Evolutionary conservation across 2,888 invertebrate genomes (phyloP).

Genomic region (Leucophenga montana): DNA sequence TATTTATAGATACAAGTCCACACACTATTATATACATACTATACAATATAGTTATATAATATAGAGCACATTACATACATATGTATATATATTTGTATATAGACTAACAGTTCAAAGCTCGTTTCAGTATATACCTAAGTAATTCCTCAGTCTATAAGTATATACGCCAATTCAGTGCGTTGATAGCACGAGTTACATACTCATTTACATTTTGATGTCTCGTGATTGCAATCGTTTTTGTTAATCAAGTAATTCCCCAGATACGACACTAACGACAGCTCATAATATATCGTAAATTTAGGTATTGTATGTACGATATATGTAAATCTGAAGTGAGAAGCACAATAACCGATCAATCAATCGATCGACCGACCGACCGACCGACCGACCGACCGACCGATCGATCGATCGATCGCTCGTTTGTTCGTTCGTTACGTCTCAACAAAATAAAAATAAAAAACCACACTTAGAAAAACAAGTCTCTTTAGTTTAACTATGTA

Average conservation of each 20-base stretch:
- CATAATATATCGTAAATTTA: not conserved
- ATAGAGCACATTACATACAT: not conserved
- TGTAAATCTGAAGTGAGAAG: no score
- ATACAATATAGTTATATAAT: no score
- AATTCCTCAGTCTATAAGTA: no score
- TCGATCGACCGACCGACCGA: no score
- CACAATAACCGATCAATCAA: no score
- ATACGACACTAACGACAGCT: not conserved
- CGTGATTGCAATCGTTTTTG: constrained; percentile 18
- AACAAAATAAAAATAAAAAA: no score
- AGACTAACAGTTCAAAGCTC: not conserved
- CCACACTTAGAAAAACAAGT: no score
- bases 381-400: no score
- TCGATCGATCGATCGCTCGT: no score
- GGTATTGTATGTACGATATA: not conserved
- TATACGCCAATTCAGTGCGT: not conserved
- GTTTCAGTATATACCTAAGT: no score
- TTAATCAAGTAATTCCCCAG: constrained; percentile 1
- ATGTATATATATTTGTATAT: not conserved
- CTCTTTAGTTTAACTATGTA: no score
- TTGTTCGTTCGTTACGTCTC: no score
- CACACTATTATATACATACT: not conserved
- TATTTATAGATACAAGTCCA: not conserved
- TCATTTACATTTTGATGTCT: not conserved
- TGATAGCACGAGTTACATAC: not conserved